These are phyloP conservation scores for Florisuga fusca DNA, from an alignment of 2,797 vertebrate genomes.

Conservation along the genomic window DNA sequence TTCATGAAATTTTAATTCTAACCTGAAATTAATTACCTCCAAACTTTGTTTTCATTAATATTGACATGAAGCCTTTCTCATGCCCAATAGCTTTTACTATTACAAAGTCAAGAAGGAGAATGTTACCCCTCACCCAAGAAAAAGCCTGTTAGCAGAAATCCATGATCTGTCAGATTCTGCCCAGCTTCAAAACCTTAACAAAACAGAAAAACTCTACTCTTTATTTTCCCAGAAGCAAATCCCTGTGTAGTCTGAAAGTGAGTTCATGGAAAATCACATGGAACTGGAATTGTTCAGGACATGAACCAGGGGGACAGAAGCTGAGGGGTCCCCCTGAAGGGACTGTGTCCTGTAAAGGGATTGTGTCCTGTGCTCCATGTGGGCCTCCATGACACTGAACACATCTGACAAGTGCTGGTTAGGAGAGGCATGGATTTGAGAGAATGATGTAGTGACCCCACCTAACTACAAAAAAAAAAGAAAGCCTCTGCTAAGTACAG, in stretches of 20 bases:
- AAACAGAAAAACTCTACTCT: not conserved
- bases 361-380: not conserved
- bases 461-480: not conserved
- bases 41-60: conserved; percentile 38
- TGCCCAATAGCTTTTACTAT: conserved; percentile 9
- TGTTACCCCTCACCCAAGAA: not conserved
- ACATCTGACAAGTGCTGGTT: conserved; percentile 42
- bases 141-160: not conserved
- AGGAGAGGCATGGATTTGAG: not conserved
- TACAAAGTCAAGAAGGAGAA: conserved; percentile 16
- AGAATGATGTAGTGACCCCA: not conserved
- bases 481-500: not conserved
- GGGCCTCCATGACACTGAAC: not conserved
- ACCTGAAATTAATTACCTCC: conserved; percentile 17
- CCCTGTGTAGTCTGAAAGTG: not conserved
- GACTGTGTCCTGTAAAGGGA: not conserved
- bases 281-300: not conserved
- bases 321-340: not conserved
- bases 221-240: conserved; percentile 24
- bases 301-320: not conserved
- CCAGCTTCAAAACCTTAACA: conserved; percentile 1
- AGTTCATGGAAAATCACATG: not conserved
- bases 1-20: conserved; percentile 35
- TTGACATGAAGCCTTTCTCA: conserved; percentile 24
- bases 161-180: not conserved